These are phyloP conservation scores for Lycocerus yunnanus DNA, from an alignment of 2,888 invertebrate genomes.

Conservation along the genomic window DNA sequence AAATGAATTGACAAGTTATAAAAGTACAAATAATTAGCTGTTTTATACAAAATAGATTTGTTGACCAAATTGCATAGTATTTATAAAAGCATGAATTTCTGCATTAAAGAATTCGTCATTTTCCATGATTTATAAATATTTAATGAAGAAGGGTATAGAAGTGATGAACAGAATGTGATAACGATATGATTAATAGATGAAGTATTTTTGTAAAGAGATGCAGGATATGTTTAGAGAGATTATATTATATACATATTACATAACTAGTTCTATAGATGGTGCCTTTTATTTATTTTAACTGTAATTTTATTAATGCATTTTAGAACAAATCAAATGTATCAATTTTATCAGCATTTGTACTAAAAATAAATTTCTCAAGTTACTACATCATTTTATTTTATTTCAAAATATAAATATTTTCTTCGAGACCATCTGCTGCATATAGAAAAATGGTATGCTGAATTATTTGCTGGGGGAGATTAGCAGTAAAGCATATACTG, in stretches of 20 bases:
- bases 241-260: conserved; percentile 29
- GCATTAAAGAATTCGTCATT: conserved; percentile 24
- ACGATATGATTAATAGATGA: conserved; percentile 36
- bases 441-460: too few species aligned
- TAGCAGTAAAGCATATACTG: too few species aligned
- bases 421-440: too few species aligned
- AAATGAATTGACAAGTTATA: conserved; percentile 27
- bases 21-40: conserved; percentile 24
- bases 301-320: conserved; percentile 24
- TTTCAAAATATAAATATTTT: not conserved
- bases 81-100: not conserved
- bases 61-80: conserved; percentile 21
- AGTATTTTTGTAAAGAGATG: conserved; percentile 52
- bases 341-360: conserved; percentile 31
- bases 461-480: too few species aligned
- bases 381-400: not conserved
- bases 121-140: conserved; percentile 33
- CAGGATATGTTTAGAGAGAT: conserved; percentile 29
- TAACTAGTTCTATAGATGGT: conserved; percentile 48
- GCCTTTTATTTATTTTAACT: conserved; percentile 54
- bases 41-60: conserved; percentile 14
- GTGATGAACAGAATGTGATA: conserved; percentile 53
- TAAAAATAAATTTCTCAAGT: conserved; percentile 26
- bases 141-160: conserved; percentile 30
- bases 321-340: conserved; percentile 28